Evolutionary conservation across 2,888 invertebrate species (phyloP).

Genomic region (Drosophila bunnanda): DNA sequence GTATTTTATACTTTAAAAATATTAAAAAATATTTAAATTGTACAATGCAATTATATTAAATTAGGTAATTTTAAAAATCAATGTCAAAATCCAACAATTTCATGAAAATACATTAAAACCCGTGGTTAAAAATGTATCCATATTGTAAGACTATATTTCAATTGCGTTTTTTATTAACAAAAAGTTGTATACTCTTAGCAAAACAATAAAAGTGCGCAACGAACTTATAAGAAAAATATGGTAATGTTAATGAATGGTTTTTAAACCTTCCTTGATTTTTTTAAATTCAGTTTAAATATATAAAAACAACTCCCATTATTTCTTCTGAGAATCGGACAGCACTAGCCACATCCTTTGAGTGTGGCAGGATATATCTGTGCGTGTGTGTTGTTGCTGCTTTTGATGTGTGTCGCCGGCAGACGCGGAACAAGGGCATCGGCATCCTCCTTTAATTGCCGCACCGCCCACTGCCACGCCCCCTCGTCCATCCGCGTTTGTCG

Average conservation of each 20-base stretch:
- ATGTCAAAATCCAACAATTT: not conserved
- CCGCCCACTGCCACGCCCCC: conserved; percentile 25
- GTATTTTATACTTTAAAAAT: not conserved
- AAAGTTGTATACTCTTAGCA: too few species aligned
- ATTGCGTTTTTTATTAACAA: not conserved
- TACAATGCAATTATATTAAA: too few species aligned
- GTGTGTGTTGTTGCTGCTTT: conserved; percentile 60
- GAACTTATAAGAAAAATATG: too few species aligned
- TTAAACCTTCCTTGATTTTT: too few species aligned
- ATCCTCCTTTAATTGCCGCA: conserved; percentile 73
- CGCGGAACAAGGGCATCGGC: conserved; percentile 49
- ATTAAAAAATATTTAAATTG: not conserved
- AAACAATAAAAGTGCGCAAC: too few species aligned
- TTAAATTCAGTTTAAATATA: too few species aligned
- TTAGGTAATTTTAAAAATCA: not conserved
- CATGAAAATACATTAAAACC: not conserved
- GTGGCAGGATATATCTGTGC: conserved; percentile 25
- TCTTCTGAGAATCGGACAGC: conserved; percentile 9
- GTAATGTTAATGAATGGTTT: too few species aligned
- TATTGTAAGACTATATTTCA: not conserved
- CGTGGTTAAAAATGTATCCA: not conserved
- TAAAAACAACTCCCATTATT: too few species aligned
- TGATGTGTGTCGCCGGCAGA: conserved; percentile 63
- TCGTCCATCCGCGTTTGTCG: conserved; percentile 4
- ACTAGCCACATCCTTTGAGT: conserved; percentile 17